These are phyloP conservation scores for Seladonia tumulorum DNA, from an alignment of 2,888 invertebrate species.

Conservation along the genomic window DNA sequence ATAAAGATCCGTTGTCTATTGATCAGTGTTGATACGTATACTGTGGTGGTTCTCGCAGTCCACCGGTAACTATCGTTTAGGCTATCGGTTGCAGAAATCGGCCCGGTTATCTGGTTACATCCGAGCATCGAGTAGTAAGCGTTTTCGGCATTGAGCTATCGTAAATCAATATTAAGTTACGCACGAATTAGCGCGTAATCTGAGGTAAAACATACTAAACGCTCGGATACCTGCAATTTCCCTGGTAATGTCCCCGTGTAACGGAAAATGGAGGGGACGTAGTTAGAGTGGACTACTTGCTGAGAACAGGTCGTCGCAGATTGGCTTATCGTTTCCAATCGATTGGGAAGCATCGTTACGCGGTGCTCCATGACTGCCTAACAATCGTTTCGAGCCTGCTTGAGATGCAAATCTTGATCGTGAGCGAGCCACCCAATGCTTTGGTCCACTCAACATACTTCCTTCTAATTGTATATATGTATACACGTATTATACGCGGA, in stretches of 20 bases:
- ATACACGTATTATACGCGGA: constrained; percentile 5
- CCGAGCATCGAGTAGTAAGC: not conserved
- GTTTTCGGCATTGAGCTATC: not conserved
- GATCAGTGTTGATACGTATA: no score
- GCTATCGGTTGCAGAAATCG: not conserved
- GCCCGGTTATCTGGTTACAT: not conserved
- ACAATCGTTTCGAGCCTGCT: constrained; percentile 59
- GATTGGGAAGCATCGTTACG: constrained; percentile 58
- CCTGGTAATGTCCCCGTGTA: not conserved
- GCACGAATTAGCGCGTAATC: not conserved
- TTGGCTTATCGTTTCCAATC: constrained; percentile 59
- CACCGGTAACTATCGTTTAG: not conserved
- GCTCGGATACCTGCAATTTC: not conserved
- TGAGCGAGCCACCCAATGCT: constrained; percentile 12
- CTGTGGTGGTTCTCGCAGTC: no score
- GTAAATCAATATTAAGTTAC: not conserved
- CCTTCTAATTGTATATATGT: not conserved
- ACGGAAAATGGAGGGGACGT: constrained; percentile 30
- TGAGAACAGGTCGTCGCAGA: constrained; percentile 45
- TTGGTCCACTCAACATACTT: constrained; percentile 8
- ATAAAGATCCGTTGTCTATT: no score
- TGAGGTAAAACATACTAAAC: not conserved
- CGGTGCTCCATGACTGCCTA: constrained; percentile 28
- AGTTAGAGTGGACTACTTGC: constrained; percentile 42
- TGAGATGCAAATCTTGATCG: constrained; percentile 66